Conservation (phyloP, 1,140 invertebrate genomes). For the Bradynema listronoti region DNA sequence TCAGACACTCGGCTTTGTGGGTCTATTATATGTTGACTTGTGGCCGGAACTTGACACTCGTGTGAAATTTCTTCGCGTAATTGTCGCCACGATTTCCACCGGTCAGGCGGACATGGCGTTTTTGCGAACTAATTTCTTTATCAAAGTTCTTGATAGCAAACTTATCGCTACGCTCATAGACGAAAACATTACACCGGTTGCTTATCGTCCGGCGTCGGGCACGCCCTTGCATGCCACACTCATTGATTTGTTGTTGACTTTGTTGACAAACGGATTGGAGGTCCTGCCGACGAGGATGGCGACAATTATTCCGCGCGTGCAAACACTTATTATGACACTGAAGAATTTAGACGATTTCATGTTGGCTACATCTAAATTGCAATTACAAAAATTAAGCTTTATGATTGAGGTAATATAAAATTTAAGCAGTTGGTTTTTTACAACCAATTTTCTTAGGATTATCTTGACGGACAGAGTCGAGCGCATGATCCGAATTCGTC, state of each 20-base stretch:
- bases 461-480: neutral
- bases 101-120: neutral
- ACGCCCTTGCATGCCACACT: neutral
- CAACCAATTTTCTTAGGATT: neutral
- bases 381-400: neutral
- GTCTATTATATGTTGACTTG: neutral
- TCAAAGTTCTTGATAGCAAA: neutral
- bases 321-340: neutral
- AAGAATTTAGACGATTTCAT: neutral
- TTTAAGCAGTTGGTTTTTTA: neutral
- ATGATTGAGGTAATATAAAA: neutral
- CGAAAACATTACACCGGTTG: neutral
- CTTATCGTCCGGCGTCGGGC: neutral
- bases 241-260: neutral
- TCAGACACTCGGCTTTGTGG: neutral
- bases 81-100: constrained; percentile 5
- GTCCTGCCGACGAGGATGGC: neutral
- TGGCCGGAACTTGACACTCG: constrained; percentile 15
- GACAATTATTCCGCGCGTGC: neutral
- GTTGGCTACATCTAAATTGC: neutral
- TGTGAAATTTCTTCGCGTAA: constrained; percentile 8
- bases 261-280: neutral
- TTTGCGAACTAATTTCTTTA: neutral
- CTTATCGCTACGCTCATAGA: neutral
- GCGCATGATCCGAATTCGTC: neutral